phyloP scores from a whole-genome alignment of 2,888 invertebrate genomes.

The Pilophorus perplexus region DNA sequence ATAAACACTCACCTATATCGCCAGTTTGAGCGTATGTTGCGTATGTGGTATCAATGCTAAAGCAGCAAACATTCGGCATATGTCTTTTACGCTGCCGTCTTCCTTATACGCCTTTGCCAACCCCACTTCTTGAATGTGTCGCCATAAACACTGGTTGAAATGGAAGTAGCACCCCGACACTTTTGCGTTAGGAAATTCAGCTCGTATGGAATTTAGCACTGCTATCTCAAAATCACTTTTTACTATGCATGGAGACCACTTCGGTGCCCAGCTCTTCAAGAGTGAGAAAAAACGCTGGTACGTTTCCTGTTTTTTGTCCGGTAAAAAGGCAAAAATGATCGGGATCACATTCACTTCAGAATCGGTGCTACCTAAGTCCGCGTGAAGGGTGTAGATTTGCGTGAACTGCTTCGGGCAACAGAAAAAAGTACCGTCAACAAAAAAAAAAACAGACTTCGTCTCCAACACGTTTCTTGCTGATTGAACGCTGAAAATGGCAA shows the following conservation, averaged over 20 bases:
- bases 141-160: too few relatives aligned
- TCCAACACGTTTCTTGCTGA: background rate
- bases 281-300: too few relatives aligned
- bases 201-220: background rate
- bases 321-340: background rate
- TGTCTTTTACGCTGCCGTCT: too few relatives aligned
- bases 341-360: background rate
- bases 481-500: background rate
- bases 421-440: background rate
- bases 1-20: too few relatives aligned
- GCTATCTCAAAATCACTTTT: constrained; percentile 7
- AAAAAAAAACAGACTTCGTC: background rate
- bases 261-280: background rate
- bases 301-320: background rate
- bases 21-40: too few relatives aligned
- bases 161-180: constrained; percentile 19
- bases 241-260: background rate
- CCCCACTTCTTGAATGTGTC: background rate
- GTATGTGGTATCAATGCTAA: too few relatives aligned
- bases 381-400: background rate
- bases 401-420: background rate
- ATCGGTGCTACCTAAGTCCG: background rate
- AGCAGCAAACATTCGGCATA: too few relatives aligned
- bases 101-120: too few relatives aligned
- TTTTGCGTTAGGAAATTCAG: background rate